phyloP scores from a whole-genome alignment of 2,888 invertebrate genomes.

The Syrphus vitripennis region DNA sequence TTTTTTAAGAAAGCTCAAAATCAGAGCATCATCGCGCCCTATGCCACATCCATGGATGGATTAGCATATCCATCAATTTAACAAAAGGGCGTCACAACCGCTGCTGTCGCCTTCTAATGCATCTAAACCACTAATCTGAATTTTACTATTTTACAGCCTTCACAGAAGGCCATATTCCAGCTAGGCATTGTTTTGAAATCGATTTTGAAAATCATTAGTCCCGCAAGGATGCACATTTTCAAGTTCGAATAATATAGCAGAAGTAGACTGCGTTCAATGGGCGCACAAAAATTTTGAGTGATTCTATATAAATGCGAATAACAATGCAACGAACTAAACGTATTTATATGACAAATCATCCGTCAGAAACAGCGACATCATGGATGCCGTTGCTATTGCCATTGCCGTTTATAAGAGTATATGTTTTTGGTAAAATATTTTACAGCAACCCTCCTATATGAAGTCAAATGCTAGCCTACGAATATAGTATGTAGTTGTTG shows the following conservation, averaged over 20 bases:
- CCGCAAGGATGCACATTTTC: constrained; percentile 60
- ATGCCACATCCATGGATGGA: constrained; percentile 36
- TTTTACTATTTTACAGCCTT: constrained; percentile 39
- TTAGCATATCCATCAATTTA: constrained; percentile 65
- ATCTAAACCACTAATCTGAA: constrained; percentile 66
- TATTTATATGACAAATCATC: constrained; percentile 61
- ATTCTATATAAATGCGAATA: background rate
- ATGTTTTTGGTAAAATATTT: constrained; percentile 55
- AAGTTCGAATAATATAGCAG: constrained; percentile 16
- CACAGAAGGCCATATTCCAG: background rate
- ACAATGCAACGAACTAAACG: constrained; percentile 7
- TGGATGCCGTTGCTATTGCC: constrained; percentile 21
- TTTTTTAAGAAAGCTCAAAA: constrained; percentile 56
- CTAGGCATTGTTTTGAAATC: constrained; percentile 57
- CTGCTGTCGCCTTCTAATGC: constrained; percentile 36
- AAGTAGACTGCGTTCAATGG: constrained; percentile 2
- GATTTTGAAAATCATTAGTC: constrained; percentile 66
- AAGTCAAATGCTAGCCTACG: background rate
- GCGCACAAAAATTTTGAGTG: background rate
- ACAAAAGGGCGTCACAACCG: constrained; percentile 36
- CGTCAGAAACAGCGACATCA: constrained; percentile 52
- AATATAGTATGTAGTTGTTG: too few relatives aligned
- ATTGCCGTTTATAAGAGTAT: too few relatives aligned
- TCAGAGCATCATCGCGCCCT: constrained; percentile 23
- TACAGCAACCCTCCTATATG: constrained; percentile 41